Evolutionary conservation across 1,140 invertebrate genomes (phyloP), one percentile per base, ranked within the genome.

Genomic region (Macrobrachium rosenbergii): DNA sequence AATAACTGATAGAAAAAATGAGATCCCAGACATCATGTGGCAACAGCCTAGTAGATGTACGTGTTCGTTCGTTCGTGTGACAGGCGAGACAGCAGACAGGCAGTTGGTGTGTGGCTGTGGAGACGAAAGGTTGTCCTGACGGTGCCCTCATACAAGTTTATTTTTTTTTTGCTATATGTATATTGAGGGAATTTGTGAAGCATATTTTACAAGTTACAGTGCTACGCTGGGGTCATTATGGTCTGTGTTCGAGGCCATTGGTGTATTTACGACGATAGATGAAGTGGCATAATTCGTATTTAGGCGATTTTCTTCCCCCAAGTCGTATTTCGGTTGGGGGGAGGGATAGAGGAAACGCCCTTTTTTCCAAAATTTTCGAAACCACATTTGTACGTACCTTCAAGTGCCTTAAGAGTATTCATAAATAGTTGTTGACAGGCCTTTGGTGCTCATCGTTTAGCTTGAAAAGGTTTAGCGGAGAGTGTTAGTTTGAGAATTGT

Each of bases 251-350:
- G 82, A 84, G 62, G 82, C 73, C 82, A 84, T 60, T 64, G 82
- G 82, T 84, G 82, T 75, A 62, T 84, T 19, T 84, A 84, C 77
- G 82, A 84, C 77, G 75, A 84, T 84, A 84, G 82, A 84, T 84
- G 75, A 84, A 43, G 76, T 58, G 60, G 45, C 60, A 45, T 59
- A 84, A 78, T 75, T 76, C 63, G 82, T 84, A 37, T 77, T 77
- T 76, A 64, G 62, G 45, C 64, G 28, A 72, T 21, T 23, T 73
- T 82, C 60, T 43, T 28, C 67, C 69, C 64, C 43, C 45, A 84
- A 84, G 59, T 62, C 62, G 77, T 75, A 62, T 84, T 73, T 76
- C 28, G 45, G 23, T 59, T 73, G 62, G 82, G 82, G n/a, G 59
- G 64, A 77, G 58, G 52, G 64, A 64, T 23, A 77, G 12, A 84